Percentiles rank a stretch among this genome's conserved stretches.
Evolutionary conservation across 23 tunicate genomes (phyloP).

Genomic region (Ascidia mentula): DNA sequence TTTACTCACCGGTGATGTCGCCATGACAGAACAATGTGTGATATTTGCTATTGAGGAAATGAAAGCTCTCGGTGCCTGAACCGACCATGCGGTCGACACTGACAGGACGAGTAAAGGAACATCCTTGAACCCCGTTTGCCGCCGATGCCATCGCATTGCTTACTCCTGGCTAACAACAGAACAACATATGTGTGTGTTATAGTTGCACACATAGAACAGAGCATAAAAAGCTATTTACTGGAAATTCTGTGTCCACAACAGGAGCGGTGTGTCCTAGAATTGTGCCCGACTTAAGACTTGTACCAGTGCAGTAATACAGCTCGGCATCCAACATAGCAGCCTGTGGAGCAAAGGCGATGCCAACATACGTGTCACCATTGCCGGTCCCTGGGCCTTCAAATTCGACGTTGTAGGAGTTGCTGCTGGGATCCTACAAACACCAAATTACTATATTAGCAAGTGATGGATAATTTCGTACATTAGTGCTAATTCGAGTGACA

Average conservation of each 20-base stretch:
- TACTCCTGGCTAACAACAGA: background rate
- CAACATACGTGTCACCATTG: conserved; percentile 38
- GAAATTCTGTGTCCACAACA: background rate
- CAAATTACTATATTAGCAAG: too few species aligned
- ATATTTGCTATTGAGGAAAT: conserved; percentile 21
- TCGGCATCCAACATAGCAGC: conserved; percentile 53
- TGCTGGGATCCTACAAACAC: background rate
- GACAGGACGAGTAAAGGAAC: conserved; percentile 50
- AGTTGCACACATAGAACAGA: too few species aligned
- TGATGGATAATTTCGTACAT: too few species aligned
- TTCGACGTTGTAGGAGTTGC: background rate
- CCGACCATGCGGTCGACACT: conserved; percentile 21
- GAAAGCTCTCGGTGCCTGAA: background rate
- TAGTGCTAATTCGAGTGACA: too few species aligned
- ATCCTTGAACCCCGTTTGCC: conserved; percentile 38
- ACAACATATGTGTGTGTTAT: background rate
- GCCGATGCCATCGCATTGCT: background rate
- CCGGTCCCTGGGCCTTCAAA: conserved; percentile 58
- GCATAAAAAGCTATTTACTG: too few species aligned
- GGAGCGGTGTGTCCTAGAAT: conserved; percentile 28
- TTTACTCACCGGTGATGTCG: background rate
- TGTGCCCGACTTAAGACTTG: conserved; percentile 29
- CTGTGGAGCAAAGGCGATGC: conserved; percentile 44
- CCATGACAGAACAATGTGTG: conserved; percentile 43
- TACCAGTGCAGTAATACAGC: conserved; percentile 69